Percentiles rank a stretch among this genome's conserved stretches.
Evolutionary conservation across 2,797 vertebrate genomes (phyloP).

Genomic region (Bradypodion pumilum): DNA sequence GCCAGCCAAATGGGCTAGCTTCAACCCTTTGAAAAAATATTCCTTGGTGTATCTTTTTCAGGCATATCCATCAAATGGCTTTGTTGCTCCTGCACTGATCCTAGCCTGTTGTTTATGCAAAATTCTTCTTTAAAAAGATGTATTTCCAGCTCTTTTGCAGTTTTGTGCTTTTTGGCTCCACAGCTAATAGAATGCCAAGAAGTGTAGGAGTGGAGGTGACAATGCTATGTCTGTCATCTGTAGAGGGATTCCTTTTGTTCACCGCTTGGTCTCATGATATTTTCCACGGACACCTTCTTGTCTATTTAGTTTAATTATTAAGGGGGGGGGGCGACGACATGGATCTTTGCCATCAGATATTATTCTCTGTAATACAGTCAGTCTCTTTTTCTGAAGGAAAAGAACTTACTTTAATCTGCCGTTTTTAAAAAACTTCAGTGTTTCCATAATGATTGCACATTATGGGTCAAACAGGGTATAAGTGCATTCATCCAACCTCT

Average conservation of each 20-base stretch:
- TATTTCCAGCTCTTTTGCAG: slow-evolving; percentile 56
- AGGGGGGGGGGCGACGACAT: neutral
- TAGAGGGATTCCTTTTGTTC: slow-evolving; percentile 59
- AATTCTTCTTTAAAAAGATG: slow-evolving; percentile 50
- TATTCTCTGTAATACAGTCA: slow-evolving; percentile 39
- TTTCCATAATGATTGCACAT: slow-evolving; percentile 43
- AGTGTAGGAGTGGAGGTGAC: slow-evolving; percentile 42
- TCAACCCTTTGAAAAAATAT: slow-evolving; percentile 34
- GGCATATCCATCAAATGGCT: slow-evolving; percentile 46
- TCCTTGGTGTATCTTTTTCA: slow-evolving; percentile 17
- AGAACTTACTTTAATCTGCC: slow-evolving; percentile 38
- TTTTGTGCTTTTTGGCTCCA: slow-evolving; percentile 49
- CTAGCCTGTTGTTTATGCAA: slow-evolving; percentile 51
- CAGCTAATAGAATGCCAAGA: slow-evolving; percentile 43
- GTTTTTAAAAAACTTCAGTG: neutral
- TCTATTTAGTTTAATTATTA: slow-evolving; percentile 33
- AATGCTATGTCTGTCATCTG: slow-evolving; percentile 52
- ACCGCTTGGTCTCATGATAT: slow-evolving; percentile 41
- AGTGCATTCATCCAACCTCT: slow-evolving; percentile 50
- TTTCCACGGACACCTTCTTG: slow-evolving; percentile 54
- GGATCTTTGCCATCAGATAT: slow-evolving; percentile 58
- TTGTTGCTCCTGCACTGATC: slow-evolving; percentile 55
- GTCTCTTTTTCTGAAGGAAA: slow-evolving; percentile 18
- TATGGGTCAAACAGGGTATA: slow-evolving; percentile 22
- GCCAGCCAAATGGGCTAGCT: neutral